Evolutionary conservation across 2,113 vertebrate species (phyloP), one percentile per base, ranked within the genome.

Genomic region (Caretta caretta): DNA sequence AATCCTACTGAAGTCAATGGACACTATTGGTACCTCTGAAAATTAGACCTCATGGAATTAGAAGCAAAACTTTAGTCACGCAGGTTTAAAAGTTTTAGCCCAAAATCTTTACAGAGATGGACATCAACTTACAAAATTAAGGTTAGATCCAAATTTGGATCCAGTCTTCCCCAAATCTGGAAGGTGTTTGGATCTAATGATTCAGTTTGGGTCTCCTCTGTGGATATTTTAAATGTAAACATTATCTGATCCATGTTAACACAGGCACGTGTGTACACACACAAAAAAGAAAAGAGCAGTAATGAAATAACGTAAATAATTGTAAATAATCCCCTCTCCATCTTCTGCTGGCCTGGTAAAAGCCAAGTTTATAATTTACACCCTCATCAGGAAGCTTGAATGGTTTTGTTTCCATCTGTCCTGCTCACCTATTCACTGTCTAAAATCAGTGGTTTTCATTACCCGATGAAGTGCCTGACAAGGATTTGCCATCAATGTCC

Each of bases 1-100:
- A 78, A 78, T 48, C 25, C 69, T 94, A 91, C 94, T 92, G 89
- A 94, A 92, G 88, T 91, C 88, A 93, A 92, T 95, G 65, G 80
- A 51, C 88, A 90, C 57, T 86, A 94, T 49, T 65, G 69, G 72
- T 25, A 65, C 38, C 6, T 4, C 80, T 17, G 84, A 57, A 91
- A 92, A 95, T 83, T 57, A 92, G 79, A 82, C 87, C 4, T 12
- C 7, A 17, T 86, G 90, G 53, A 53, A 93, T 93, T 82, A 65
- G n/a, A 89, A 83, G 65, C 0, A 0, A 65, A 83, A 83, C 81
- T 46, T 59, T 46, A 94, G 89, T 38, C 85, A 86, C 1, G 3
- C 83, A 92, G 78, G 83, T 95, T 50, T 81, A 69, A 93, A 72
- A 42, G 81, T 72, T 79, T 75, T 87, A 87, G 75, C 62, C 79